These are phyloP conservation scores for Mycetomoellerius zeteki DNA, from an alignment of 1,140 invertebrate genomes.

Conservation along the genomic window DNA sequence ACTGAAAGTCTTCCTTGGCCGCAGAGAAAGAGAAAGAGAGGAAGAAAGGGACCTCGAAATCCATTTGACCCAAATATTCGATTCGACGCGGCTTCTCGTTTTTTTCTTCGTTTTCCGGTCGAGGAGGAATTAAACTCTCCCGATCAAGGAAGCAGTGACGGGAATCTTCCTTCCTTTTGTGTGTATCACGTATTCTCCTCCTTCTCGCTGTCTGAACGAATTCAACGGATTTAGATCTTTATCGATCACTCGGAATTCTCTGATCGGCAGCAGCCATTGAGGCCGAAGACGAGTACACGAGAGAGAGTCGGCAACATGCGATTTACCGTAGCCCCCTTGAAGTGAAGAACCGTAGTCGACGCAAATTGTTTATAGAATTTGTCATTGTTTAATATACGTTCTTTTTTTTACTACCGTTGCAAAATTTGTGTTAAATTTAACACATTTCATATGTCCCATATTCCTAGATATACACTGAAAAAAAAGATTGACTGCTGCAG, in stretches of 20 bases:
- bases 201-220: neutral
- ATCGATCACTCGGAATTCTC: slow-evolving; percentile 25
- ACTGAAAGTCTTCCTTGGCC: slow-evolving; percentile 63
- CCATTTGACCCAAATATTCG: slow-evolving; percentile 81
- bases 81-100: slow-evolving; percentile 16
- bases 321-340: neutral
- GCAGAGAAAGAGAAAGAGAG: slow-evolving; percentile 52
- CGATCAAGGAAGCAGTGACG: neutral
- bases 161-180: slow-evolving; percentile 17
- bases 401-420: no score
- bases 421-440: no score
- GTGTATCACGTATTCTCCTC: neutral
- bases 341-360: neutral
- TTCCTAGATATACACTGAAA: no score
- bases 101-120: slow-evolving; percentile 10
- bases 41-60: slow-evolving; percentile 76
- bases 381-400: neutral
- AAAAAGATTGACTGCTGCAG: no score
- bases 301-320: slow-evolving; percentile 27
- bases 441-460: no score
- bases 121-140: slow-evolving; percentile 55
- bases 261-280: slow-evolving; percentile 25
- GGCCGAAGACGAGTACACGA: slow-evolving; percentile 23
- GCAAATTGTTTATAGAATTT: neutral
- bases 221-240: slow-evolving; percentile 33